A percentile compares a stretch with the other conserved stretches of the same genome.
Evolutionary conservation across 2,888 invertebrate species (phyloP).

Genomic region (Conistra vaccinii): DNA sequence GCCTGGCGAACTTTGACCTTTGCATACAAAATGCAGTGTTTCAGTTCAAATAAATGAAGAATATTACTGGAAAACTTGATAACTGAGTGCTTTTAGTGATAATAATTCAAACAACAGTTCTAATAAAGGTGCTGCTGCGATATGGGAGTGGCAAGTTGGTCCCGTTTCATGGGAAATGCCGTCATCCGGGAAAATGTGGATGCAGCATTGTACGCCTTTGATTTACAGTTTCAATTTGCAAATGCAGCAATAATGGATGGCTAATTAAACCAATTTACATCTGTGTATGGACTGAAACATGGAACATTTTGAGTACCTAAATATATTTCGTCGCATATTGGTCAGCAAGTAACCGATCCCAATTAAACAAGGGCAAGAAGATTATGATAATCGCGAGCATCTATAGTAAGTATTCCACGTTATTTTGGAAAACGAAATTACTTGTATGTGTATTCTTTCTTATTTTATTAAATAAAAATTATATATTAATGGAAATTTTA

Average conservation of each 20-base stretch:
- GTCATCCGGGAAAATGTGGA: constrained; percentile 34
- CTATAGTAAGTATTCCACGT: accelerated
- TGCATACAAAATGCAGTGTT: constrained; percentile 33
- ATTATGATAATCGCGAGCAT: background rate
- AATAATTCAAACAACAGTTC: constrained; percentile 15
- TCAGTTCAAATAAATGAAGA: background rate
- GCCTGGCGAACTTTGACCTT: constrained; percentile 45
- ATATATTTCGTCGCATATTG: background rate
- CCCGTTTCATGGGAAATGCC: constrained; percentile 4
- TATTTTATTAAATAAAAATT: background rate
- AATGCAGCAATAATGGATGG: constrained; percentile 23
- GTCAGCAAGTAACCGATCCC: background rate
- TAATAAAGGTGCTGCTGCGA: background rate
- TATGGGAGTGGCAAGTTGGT: constrained; percentile 41
- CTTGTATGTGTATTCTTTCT: too few species aligned
- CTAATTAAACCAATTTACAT: constrained; percentile 23
- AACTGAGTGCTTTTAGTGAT: constrained; percentile 2
- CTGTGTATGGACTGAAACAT: background rate
- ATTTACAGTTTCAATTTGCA: constrained; percentile 37
- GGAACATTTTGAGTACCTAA: background rate
- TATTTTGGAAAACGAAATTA: background rate
- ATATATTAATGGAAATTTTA: background rate
- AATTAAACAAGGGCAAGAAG: background rate
- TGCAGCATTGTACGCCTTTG: constrained; percentile 26
- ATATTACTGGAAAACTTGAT: background rate